Conservation (phyloP, 1,140 invertebrate genomes). For the Caerostris extrusa region DNA sequence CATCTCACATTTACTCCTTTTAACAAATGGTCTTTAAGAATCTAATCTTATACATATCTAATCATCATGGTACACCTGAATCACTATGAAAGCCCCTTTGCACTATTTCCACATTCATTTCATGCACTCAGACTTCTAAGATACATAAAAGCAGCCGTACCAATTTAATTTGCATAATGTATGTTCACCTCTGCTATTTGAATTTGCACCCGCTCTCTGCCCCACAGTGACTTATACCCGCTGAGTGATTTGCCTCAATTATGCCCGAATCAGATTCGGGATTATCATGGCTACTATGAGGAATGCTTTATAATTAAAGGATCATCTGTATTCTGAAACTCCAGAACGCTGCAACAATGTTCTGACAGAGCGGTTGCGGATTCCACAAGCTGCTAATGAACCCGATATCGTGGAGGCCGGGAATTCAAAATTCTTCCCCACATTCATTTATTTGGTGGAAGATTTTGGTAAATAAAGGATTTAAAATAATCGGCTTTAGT, state of each 20-base stretch:
- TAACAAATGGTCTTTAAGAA: no score
- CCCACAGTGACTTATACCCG: not conserved
- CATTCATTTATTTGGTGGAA: no score
- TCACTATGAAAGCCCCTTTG: not conserved
- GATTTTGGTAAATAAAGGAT: no score
- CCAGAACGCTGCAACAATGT: not conserved
- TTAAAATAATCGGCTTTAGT: no score
- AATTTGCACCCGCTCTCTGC: not conserved
- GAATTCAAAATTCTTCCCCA: no score
- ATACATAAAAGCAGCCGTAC: not conserved
- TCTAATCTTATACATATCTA: no score
- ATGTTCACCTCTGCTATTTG: not conserved
- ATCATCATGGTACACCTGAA: no score
- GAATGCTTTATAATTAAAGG: not conserved
- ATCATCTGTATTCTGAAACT: not conserved
- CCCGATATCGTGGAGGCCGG: no score
- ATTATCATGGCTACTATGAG: not conserved
- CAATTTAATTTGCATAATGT: conserved; percentile 11
- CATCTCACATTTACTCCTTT: no score
- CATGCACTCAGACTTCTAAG: not conserved
- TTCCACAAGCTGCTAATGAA: no score
- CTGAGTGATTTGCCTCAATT: conserved; percentile 12
- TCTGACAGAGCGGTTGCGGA: no score
- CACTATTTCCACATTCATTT: not conserved
- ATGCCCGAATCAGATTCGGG: not conserved